Conservation (phyloP, 2,797 vertebrate species). For the Microchirus variegatus region DNA sequence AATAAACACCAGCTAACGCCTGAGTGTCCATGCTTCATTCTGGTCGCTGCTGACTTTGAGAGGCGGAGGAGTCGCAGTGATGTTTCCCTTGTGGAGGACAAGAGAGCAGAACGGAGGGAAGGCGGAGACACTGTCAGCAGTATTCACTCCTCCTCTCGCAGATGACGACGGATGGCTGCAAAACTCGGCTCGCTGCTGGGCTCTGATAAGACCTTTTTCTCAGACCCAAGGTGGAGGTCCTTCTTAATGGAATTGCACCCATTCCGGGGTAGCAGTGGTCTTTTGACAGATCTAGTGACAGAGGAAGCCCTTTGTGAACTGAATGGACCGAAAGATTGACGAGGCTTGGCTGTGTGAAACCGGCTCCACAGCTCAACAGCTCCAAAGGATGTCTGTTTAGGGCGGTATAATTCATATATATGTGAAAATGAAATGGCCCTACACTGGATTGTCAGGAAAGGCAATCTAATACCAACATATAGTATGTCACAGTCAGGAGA, state of each 20-base stretch:
- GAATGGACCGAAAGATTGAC: constrained; percentile 78
- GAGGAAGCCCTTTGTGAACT: constrained; percentile 66
- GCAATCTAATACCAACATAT: constrained; percentile 51
- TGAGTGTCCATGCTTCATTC: neutral
- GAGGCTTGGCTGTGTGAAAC: constrained; percentile 54
- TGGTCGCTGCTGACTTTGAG: constrained; percentile 13
- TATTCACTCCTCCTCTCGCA: constrained; percentile 31
- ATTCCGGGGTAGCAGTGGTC: constrained; percentile 56
- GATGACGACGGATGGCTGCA: constrained; percentile 56
- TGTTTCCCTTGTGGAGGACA: constrained; percentile 21
- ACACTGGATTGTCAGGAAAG: constrained; percentile 33
- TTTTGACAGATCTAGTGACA: constrained; percentile 71
- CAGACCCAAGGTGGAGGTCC: constrained; percentile 46
- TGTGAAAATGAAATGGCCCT: constrained; percentile 64
- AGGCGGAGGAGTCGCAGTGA: neutral
- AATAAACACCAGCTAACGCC: neutral
- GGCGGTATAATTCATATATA: constrained; percentile 61
- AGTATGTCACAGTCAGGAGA: constrained; percentile 62
- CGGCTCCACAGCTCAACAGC: constrained; percentile 40
- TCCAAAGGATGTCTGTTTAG: constrained; percentile 44
- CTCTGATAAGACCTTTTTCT: constrained; percentile 64
- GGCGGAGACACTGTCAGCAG: constrained; percentile 35
- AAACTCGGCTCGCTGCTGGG: constrained; percentile 34
- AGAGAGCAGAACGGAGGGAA: constrained; percentile 23
- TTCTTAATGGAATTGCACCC: constrained; percentile 76